Conservation (phyloP, 2,113 vertebrate species). For the Equus quagga region DNA sequence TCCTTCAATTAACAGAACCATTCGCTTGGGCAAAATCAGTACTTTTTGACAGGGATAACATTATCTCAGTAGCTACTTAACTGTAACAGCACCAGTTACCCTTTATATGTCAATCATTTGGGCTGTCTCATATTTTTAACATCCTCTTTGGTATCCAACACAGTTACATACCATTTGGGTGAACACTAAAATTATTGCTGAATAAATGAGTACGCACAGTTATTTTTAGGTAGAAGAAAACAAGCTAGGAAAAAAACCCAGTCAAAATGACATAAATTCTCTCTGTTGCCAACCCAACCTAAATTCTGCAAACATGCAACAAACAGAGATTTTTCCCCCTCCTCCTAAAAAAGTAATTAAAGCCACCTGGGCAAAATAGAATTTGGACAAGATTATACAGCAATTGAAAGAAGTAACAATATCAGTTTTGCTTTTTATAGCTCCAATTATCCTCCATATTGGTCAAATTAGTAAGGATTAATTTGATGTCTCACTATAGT, state of each 20-base stretch:
- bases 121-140: neutral
- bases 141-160: neutral
- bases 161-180: neutral
- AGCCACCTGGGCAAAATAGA: conserved; percentile 71
- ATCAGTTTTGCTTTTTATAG: conserved; percentile 81
- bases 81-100: neutral
- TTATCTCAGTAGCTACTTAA: neutral
- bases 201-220: conserved; percentile 30
- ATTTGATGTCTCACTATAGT: conserved; percentile 76
- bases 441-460: conserved; percentile 69
- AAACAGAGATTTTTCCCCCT: neutral
- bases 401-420: conserved; percentile 82
- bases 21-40: neutral
- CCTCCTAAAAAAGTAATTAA: conserved; percentile 65
- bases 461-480: conserved; percentile 82
- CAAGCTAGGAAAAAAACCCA: neutral
- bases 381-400: conserved; percentile 74
- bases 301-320: conserved; percentile 49
- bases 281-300: neutral
- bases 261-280: conserved; percentile 33
- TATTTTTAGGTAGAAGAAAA: conserved; percentile 59
- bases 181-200: neutral
- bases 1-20: conserved; percentile 8
- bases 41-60: neutral
- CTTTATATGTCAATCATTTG: neutral